phyloP scores from a whole-genome alignment of 2,888 invertebrate genomes.

The Xestia rhomboidea region DNA sequence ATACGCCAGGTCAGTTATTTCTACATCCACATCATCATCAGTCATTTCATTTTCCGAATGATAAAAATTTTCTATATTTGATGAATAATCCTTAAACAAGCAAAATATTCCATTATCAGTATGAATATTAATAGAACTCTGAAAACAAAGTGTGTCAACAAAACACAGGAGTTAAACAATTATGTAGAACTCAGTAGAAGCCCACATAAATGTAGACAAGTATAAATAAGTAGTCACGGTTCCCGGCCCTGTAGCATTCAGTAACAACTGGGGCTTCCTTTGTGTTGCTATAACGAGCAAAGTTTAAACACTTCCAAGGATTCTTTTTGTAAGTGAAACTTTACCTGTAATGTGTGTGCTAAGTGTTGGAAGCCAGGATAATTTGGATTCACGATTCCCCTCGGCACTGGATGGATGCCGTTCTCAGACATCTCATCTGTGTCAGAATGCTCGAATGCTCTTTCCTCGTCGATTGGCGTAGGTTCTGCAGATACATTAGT shows the following conservation, averaged over 20 bases:
- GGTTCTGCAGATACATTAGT: constrained; percentile 78
- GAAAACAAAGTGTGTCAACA: constrained; percentile 18
- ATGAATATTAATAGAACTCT: not conserved
- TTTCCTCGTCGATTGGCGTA: constrained; percentile 89
- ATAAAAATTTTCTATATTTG: constrained; percentile 87
- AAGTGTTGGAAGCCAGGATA: constrained; percentile 96
- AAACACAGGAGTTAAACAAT: constrained; percentile 22
- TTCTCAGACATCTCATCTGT: constrained; percentile 89
- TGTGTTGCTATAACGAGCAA: constrained; percentile 69
- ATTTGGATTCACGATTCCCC: constrained; percentile 95
- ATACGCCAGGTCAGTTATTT: constrained; percentile 80
- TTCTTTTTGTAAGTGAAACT: constrained; percentile 68
- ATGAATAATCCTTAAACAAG: constrained; percentile 85
- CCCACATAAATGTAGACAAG: constrained; percentile 26
- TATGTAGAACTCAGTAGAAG: constrained; percentile 19
- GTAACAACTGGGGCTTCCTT: constrained; percentile 78
- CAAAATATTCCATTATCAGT: constrained; percentile 29
- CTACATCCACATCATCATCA: constrained; percentile 87
- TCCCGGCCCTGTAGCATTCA: constrained; percentile 50
- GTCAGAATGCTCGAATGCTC: constrained; percentile 90
- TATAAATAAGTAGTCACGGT: constrained; percentile 38
- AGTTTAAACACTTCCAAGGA: constrained; percentile 73
- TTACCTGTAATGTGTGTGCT: constrained; percentile 92
- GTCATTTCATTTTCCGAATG: constrained; percentile 90
- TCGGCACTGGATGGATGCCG: constrained; percentile 85